Evolutionary conservation across 1,140 invertebrate species (phyloP).

Genomic region (Samia ricini): DNA sequence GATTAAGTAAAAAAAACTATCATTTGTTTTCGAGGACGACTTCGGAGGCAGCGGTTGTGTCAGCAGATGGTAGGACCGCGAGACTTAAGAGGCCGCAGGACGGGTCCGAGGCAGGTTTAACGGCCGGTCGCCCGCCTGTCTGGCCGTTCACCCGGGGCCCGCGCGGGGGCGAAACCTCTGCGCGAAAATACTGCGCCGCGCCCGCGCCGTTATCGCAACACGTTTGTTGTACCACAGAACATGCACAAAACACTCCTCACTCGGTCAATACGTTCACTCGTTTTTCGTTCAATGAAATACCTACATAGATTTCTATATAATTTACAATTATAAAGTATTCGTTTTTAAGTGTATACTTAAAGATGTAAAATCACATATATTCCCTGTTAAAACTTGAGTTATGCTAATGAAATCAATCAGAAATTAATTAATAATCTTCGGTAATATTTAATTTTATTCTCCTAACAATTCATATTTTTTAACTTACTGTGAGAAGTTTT

Average conservation of each 20-base stretch:
- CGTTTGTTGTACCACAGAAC: conserved; percentile 4
- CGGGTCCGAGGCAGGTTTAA: conserved; percentile 66
- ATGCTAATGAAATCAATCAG: no score
- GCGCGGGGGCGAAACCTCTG: conserved; percentile 57
- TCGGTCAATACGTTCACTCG: background rate
- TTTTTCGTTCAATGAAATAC: background rate
- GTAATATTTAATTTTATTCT: background rate
- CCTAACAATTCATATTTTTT: background rate
- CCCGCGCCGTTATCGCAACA: conserved; percentile 56
- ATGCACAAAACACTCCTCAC: background rate
- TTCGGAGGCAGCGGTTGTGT: conserved; percentile 12
- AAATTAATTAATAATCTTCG: background rate
- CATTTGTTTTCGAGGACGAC: background rate
- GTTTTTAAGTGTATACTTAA: no score
- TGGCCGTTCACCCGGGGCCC: conserved; percentile 73
- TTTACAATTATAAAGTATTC: no score
- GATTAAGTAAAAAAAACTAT: background rate
- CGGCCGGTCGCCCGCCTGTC: conserved; percentile 67
- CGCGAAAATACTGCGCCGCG: conserved; percentile 68
- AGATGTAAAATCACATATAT: no score
- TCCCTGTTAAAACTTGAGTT: no score
- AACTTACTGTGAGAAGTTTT: background rate
- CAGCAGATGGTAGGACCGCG: conserved; percentile 22
- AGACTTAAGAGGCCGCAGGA: conserved; percentile 48
- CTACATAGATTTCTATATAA: no score